These are phyloP conservation scores for Araneus ventricosus DNA, from an alignment of 1,140 invertebrate genomes.

Conservation along the genomic window DNA sequence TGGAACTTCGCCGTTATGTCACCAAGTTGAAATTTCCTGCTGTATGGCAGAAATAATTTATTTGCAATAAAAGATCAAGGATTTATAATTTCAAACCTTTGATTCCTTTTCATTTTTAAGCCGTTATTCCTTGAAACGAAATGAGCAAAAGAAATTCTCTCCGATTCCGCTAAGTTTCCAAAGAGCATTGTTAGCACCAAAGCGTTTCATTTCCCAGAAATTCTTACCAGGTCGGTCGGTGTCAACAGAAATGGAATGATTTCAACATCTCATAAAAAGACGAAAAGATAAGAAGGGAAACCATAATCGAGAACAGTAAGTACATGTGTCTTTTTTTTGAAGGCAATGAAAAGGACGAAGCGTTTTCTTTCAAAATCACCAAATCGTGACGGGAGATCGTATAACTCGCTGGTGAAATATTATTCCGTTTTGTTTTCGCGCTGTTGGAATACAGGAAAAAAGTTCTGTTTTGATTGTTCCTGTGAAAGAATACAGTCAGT, in stretches of 20 bases:
- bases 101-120: too few species aligned
- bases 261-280: conserved; percentile 16
- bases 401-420: conserved; percentile 18
- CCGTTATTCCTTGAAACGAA: too few species aligned
- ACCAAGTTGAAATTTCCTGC: too few species aligned
- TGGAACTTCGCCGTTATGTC: too few species aligned
- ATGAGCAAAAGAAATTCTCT: too few species aligned
- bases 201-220: background rate
- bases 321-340: background rate
- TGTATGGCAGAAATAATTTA: too few species aligned
- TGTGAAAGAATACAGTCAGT: background rate
- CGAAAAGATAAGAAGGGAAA: background rate
- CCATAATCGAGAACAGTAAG: background rate
- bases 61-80: too few species aligned
- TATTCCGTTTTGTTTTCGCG: conserved; percentile 17
- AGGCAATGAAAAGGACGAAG: background rate
- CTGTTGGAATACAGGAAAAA: background rate
- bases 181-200: background rate
- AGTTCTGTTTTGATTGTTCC: background rate
- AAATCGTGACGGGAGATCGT: conserved; percentile 28
- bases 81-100: too few species aligned
- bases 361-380: conserved; percentile 8
- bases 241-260: conserved; percentile 9
- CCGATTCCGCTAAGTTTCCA: background rate
- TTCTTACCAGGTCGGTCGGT: background rate